Conservation (phyloP, 2,113 vertebrate genomes). For the Strix aluco region DNA sequence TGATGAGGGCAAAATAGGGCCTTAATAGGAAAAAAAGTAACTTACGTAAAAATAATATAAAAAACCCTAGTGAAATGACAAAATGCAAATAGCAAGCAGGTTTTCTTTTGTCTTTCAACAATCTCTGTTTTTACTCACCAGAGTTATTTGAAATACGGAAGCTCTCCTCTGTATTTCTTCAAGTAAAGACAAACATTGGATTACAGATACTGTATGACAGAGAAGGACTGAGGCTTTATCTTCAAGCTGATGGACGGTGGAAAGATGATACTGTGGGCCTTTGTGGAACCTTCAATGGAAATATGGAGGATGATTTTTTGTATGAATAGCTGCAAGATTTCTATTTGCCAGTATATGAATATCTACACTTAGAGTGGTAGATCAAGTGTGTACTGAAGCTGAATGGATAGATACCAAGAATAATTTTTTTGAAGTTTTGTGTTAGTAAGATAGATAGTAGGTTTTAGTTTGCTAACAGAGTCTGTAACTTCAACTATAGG, state of each 20-base stretch:
- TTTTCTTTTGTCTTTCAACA: background rate
- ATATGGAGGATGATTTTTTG: slow-evolving; percentile 95
- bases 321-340: slow-evolving; percentile 67
- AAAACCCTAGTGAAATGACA: background rate
- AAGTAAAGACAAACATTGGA: slow-evolving; percentile 85
- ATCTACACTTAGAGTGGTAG: background rate
- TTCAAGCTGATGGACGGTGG: slow-evolving; percentile 86
- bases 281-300: slow-evolving; percentile 97
- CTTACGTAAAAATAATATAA: rapidly evolving
- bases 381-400: background rate
- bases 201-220: slow-evolving; percentile 88
- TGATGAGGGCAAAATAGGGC: background rate
- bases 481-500: background rate
- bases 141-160: slow-evolving; percentile 89
- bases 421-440: background rate
- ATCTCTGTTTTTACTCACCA: slow-evolving; percentile 45
- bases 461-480: background rate
- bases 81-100: background rate
- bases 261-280: slow-evolving; percentile 90
- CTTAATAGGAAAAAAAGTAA: background rate
- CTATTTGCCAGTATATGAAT: background rate
- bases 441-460: background rate
- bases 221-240: slow-evolving; percentile 89
- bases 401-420: background rate
- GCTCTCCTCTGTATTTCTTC: slow-evolving; percentile 90